These are phyloP conservation scores for Ptilodon capucinus DNA, from an alignment of 2,888 invertebrate genomes.

Conservation along the genomic window DNA sequence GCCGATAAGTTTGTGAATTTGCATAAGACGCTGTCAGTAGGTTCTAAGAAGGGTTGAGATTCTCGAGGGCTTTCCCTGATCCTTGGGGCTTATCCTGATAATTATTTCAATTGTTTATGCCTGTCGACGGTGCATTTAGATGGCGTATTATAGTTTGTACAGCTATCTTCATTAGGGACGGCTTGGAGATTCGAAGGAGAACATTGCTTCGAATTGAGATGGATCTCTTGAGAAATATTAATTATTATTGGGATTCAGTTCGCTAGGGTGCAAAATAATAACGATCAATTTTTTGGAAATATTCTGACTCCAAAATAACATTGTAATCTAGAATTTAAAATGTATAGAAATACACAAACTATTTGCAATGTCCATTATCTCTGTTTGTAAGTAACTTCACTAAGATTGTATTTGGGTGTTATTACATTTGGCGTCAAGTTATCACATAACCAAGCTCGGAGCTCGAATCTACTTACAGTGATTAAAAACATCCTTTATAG, in stretches of 20 bases:
- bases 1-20: constrained; percentile 72
- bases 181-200: constrained; percentile 52
- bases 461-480: no score
- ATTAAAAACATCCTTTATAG: no score
- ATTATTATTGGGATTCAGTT: constrained; percentile 43
- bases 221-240: constrained; percentile 49
- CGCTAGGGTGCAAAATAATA: no score
- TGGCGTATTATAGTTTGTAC: constrained; percentile 80
- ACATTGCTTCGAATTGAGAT: constrained; percentile 54
- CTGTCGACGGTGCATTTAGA: constrained; percentile 81
- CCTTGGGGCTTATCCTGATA: constrained; percentile 79
- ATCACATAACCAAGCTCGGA: no score
- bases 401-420: no score
- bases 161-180: constrained; percentile 71
- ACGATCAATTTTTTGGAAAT: no score
- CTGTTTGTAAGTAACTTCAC: no score
- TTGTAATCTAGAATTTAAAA: no score
- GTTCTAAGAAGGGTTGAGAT: constrained; percentile 76
- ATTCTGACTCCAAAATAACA: no score
- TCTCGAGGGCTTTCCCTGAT: constrained; percentile 76
- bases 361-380: no score
- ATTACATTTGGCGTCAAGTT: no score
- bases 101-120: constrained; percentile 83
- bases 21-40: constrained; percentile 78
- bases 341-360: no score